Evolutionary conservation across 2,888 invertebrate species (phyloP), one percentile per base, ranked within the genome.

Genomic region (Neoaliturus tenellus): DNA sequence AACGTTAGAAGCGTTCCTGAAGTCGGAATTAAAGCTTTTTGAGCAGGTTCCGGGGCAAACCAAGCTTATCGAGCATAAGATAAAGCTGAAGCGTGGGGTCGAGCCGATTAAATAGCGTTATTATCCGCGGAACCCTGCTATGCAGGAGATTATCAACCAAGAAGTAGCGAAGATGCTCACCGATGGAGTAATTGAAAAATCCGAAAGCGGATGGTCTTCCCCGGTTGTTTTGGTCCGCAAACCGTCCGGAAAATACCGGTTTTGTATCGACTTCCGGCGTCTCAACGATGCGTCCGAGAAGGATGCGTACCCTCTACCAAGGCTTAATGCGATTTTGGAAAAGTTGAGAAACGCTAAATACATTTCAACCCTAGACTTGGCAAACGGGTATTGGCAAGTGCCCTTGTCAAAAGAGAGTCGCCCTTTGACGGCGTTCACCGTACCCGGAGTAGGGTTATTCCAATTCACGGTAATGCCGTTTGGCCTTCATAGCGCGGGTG

Each of bases 401-500:
- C 75, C 83, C 1, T 28, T 88, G 71, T 8, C 41, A 12, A 31
- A 58, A 14, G 31, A 25, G 5, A 83, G 85, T 39, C 39, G 80
- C 25, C 84, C 86, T 17, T 86, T 86, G 23, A 87, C 87, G 8
- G 87, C 87, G 0, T 87, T 87, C 58, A 85, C 85, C 12, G 85
- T 87, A 0, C 86, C 86, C 8, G 62, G 82, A 23, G 58, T 83
- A 17, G 87, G 87, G 39, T 28, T 85, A 48, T 81, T 82, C 80
- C 81, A 87, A 51, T 85, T 69, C 69, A 83, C 33, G 1, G 87
- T 87, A 0, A 88, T 89, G 88, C 88, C 89, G 67, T n/a, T 41
- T 85, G 89, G 89, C 0, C 80, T 89, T 4, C 86, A 87, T n/a
- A n/a, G n/a, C n/a, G n/a, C n/a, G n/a, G n/a, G n/a, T 75, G 88